phyloP scores from a whole-genome alignment of 2,888 invertebrate species.

The Malthinus seriepunctatus region DNA sequence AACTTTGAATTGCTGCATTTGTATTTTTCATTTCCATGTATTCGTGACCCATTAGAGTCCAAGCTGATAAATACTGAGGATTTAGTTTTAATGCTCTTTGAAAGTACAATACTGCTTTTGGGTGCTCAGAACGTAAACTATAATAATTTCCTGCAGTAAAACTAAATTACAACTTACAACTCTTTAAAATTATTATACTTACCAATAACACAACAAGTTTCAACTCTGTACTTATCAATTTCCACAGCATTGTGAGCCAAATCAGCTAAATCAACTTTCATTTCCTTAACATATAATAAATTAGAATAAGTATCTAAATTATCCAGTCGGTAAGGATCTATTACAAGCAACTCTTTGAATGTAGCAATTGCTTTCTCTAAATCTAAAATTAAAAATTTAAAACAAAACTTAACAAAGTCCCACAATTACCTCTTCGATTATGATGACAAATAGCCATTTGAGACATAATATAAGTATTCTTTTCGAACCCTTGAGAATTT shows the following conservation, averaged over 20 bases:
- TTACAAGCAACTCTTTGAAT: slow-evolving; percentile 80
- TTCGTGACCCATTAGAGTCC: slow-evolving; percentile 99
- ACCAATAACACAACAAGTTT: slow-evolving; percentile 98
- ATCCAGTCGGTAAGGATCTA: slow-evolving; percentile 92
- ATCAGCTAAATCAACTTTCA: slow-evolving; percentile 88
- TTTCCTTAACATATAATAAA: slow-evolving; percentile 90
- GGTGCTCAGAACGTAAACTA: slow-evolving; percentile 92
- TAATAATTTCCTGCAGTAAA: slow-evolving; percentile 86
- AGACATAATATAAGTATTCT: slow-evolving; percentile 86
- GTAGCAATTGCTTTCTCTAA: slow-evolving; percentile 85
- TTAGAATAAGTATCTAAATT: slow-evolving; percentile 98
- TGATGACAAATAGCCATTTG: slow-evolving; percentile 93
- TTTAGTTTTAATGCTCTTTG: slow-evolving; percentile 92
- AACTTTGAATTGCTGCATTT: slow-evolving; percentile 97
- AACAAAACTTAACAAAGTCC: not conserved
- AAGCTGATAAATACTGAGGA: slow-evolving; percentile 92
- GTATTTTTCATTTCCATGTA: slow-evolving; percentile 99
- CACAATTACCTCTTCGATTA: slow-evolving; percentile 77
- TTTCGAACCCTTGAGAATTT: slow-evolving; percentile 78
- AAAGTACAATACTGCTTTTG: slow-evolving; percentile 97
- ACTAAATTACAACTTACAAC: not conserved
- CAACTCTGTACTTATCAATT: slow-evolving; percentile 95
- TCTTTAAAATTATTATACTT: slow-evolving; percentile 38
- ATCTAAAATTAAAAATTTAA: slow-evolving; percentile 61
- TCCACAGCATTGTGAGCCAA: slow-evolving; percentile 92